Percentiles rank a stretch among this genome's conserved stretches.
These are phyloP conservation scores for Blastobasis lacticolella DNA, from an alignment of 2,888 invertebrate species.

Conservation along the genomic window DNA sequence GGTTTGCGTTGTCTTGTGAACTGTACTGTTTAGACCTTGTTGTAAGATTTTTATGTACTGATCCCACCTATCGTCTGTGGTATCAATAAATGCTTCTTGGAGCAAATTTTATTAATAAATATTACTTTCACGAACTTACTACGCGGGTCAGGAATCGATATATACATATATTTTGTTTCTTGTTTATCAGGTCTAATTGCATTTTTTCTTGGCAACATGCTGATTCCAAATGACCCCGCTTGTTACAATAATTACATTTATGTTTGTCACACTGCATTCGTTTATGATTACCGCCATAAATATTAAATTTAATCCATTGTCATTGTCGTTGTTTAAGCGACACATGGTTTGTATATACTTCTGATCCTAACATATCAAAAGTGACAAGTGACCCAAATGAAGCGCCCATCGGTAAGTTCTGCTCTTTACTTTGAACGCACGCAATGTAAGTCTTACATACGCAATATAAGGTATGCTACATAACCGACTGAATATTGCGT, in stretches of 20 bases:
- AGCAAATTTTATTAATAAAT: neutral
- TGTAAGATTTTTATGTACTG: conserved; percentile 19
- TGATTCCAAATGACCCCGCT: neutral
- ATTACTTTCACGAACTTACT: neutral
- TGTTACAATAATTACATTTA: neutral
- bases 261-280: neutral
- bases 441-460: no score
- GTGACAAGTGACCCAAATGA: no score
- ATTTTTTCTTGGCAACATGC: neutral
- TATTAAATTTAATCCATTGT: neutral
- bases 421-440: no score
- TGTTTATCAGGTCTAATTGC: neutral
- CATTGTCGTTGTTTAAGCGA: neutral
- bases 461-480: no score
- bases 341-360: no score
- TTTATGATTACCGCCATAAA: conserved; percentile 2
- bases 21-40: conserved; percentile 25
- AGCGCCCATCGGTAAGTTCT: no score
- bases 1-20: conserved; percentile 18
- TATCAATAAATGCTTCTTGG: neutral
- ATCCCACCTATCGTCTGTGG: conserved; percentile 23
- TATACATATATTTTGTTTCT: neutral
- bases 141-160: neutral
- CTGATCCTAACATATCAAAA: no score
- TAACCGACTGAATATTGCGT: no score